These are phyloP conservation scores for Drosophila eugracilis DNA, from an alignment of 1,140 invertebrate species.

Conservation along the genomic window DNA sequence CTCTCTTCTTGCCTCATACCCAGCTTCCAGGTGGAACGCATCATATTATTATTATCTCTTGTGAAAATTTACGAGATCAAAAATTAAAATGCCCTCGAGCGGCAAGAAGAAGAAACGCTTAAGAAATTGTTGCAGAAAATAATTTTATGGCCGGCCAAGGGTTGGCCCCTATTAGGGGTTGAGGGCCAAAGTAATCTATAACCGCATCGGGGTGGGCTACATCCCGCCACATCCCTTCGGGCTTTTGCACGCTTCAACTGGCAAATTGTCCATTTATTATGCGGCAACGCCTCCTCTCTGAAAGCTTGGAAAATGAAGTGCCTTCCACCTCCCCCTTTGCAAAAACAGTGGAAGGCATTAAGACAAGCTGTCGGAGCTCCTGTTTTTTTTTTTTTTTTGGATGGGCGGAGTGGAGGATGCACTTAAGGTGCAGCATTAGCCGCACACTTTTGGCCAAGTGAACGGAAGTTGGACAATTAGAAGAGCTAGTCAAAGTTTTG, in stretches of 20 bases:
- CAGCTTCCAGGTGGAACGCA: constrained; percentile 63
- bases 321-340: constrained; percentile 31
- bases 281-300: constrained; percentile 82
- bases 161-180: constrained; percentile 54
- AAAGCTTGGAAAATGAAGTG: constrained; percentile 67
- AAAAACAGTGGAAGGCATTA: constrained; percentile 56
- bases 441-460: constrained; percentile 66
- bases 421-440: constrained; percentile 82
- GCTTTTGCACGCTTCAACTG: constrained; percentile 78
- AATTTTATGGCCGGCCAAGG: constrained; percentile 77
- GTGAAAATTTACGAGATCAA: constrained; percentile 84
- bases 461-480: constrained; percentile 81
- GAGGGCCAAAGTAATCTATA: constrained; percentile 67
- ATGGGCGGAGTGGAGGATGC: constrained; percentile 43
- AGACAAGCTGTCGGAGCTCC: constrained; percentile 72
- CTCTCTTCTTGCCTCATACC: background rate
- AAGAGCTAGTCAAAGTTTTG: constrained; percentile 76
- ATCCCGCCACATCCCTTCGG: constrained; percentile 69
- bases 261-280: constrained; percentile 84
- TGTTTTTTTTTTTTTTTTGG: constrained; percentile 9
- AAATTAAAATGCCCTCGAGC: constrained; percentile 80
- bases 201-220: constrained; percentile 50
- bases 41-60: constrained; percentile 82
- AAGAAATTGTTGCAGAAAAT: constrained; percentile 82
- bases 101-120: constrained; percentile 36